These are phyloP conservation scores for Pristionchus exspectatus DNA, from an alignment of 2,888 invertebrate genomes.

Conservation along the genomic window DNA sequence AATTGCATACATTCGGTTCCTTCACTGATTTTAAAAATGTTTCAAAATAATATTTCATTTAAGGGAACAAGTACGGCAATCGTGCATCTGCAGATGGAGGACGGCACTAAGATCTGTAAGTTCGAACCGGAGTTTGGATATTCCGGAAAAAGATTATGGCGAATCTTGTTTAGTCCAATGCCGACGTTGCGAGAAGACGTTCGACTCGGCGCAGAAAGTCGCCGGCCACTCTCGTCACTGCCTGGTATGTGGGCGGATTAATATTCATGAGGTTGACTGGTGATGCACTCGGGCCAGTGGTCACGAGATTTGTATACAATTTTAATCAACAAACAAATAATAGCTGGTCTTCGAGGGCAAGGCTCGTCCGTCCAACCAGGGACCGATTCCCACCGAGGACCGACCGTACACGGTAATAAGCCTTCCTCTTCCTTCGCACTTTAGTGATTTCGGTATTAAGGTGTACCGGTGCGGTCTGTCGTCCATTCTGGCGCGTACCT, in stretches of 20 bases:
- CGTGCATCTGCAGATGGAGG: background rate
- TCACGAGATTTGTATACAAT: background rate
- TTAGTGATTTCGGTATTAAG: too few relatives aligned
- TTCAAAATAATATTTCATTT: background rate
- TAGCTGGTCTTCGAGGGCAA: conserved; percentile 27
- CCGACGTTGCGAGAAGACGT: conserved; percentile 48
- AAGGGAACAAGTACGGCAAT: background rate
- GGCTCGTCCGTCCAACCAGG: conserved; percentile 30
- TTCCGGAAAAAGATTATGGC: too few relatives aligned
- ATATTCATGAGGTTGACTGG: background rate
- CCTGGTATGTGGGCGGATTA: background rate
- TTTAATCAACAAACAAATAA: background rate
- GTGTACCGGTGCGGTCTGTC: background rate
- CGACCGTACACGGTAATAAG: conserved; percentile 38
- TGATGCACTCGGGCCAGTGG: background rate
- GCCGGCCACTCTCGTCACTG: conserved; percentile 52
- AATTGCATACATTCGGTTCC: too few relatives aligned
- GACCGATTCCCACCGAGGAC: background rate
- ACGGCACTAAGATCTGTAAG: background rate
- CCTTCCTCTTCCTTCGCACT: too few relatives aligned
- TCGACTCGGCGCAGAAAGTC: conserved; percentile 34
- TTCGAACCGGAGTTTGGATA: background rate
- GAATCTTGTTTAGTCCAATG: background rate
- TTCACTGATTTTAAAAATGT: background rate
- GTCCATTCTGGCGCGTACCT: background rate